These are phyloP conservation scores for Tineola bisselliella DNA, from an alignment of 2,888 invertebrate species.

Conservation along the genomic window DNA sequence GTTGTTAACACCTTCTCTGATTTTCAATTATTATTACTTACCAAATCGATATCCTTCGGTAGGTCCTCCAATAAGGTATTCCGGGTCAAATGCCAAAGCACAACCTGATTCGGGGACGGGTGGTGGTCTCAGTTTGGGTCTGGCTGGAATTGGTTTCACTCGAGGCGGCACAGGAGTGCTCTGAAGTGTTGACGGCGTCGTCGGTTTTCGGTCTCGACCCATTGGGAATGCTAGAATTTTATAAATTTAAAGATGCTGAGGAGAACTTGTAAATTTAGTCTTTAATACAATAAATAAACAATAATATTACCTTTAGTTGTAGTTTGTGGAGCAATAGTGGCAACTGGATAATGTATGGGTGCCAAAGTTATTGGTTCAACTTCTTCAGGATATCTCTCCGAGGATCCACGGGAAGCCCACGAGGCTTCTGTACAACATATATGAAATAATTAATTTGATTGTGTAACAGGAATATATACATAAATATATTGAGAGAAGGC, in stretches of 20 bases:
- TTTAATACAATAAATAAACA: neutral
- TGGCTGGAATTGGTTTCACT: constrained; percentile 5
- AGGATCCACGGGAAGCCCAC: neutral
- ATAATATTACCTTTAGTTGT: neutral
- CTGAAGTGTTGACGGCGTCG: neutral
- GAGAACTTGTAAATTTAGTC: no score
- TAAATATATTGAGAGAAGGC: no score
- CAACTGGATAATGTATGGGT: neutral
- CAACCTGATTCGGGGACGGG: constrained; percentile 54
- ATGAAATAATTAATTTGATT: no score
- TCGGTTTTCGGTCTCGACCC: neutral
- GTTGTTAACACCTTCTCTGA: no score
- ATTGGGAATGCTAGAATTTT: neutral
- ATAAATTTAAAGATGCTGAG: no score
- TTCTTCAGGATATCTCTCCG: neutral
- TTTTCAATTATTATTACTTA: constrained; percentile 36
- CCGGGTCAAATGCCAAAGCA: constrained; percentile 59
- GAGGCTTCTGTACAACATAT: neutral
- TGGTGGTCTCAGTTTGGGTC: constrained; percentile 28
- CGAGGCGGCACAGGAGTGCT: constrained; percentile 2
- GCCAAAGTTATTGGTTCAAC: neutral
- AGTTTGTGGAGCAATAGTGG: neutral
- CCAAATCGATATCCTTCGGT: constrained; percentile 72
- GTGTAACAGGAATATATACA: no score
- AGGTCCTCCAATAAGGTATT: constrained; percentile 56